Evolutionary conservation across 1,140 invertebrate genomes (phyloP), one percentile per base, ranked within the genome.

Genomic region (Oscheius sp.): DNA sequence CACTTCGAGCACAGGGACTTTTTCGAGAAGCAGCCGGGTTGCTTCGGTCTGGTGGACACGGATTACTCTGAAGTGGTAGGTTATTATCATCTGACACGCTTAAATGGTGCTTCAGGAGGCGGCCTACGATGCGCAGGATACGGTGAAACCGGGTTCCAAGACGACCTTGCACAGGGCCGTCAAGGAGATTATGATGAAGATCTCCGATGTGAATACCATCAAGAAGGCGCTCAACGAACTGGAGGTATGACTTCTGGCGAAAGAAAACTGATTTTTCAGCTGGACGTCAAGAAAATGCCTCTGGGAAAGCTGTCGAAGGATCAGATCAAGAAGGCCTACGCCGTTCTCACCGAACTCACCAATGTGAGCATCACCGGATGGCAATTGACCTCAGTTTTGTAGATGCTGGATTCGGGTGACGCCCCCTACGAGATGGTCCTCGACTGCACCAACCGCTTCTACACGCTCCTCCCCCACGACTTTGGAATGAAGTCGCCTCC

Each of bases 251-350:
- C n/a, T n/a, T n/a, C n/a, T n/a, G n/a, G n/a, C n/a, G n/a, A n/a
- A n/a, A n/a, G n/a, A n/a, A n/a, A n/a, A n/a, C n/a, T n/a, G n/a
- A n/a, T n/a, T n/a, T n/a, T n/a, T n/a, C n/a, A 91, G 89, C 89
- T 97, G 78, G 95, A 98, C 86, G 88, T 92, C 76, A 93, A 95
- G 61, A 97, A 97, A 87, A 96, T 98, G 94, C 95, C 95, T 0
- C 86, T 98, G 1, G 95, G 95, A 58, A 97, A 97, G 87, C 84
- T 99, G 0, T 96, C 94, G 10, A 90, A 91, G 79, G 91, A 91
- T 71, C 94, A 98, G 86, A 91, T 98, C 35, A 89, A 92, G 79
- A 87, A 89, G 58, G 95, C 94, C 0, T 97, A 92, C 82, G 85
- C 84, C 34, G 90, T 96, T 23, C 85, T 98, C 0, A 90, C 88